Base-by-base conservation (phyloP, 2,797 vertebrate species). In the Hypotaenidia okinawae region DNA sequence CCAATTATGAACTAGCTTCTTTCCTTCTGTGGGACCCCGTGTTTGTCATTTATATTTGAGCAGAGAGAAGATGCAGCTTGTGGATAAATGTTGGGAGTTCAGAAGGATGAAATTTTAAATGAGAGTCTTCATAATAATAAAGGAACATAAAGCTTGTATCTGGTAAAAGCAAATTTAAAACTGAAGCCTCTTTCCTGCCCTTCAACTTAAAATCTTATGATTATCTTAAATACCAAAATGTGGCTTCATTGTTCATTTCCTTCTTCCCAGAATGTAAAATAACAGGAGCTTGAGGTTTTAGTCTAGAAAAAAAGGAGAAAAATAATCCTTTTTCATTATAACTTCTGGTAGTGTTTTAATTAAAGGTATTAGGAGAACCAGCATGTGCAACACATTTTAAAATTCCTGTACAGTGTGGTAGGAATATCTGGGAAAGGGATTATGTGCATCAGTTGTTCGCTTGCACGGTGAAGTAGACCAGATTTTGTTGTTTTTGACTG, bases 321-420 rank as follows among this genome's bases (percentile, higher is more conserved):
- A 58, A 18, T 90, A 96, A 95, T 93, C 83, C 80, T n/a, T 96
- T 94, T 96, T 96, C 89, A 80, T 95, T 91, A 78, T 85, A 76
- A 94, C 87, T 93, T 93, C 80, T 96, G 68, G 64, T 96, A 93
- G 80, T 93, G 87, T 86, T 95, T 95, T 97, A 95, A 97, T 94
- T 97, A 93, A 96, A 95, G 78, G 66, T 88, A 92, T 95, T 96
- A 95, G 83, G 43, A 89, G 88, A 90, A 89, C 45, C 3, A 0
- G 87, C 82, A 68, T 25, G 69, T 69, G 73, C 32, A 11, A 90
- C 83, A 82, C 81, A 37, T 86, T 94, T 94, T 79, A 13, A 82
- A 89, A 61, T 66, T 59, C 81, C 77, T 88, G 11, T 49, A 72
- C 45, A 62, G 66, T 45, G 73, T 85, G 68, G 72, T 91, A 37